Base-by-base conservation (phyloP, 2,797 vertebrate species). In the Sebastes flavidus region DNA sequence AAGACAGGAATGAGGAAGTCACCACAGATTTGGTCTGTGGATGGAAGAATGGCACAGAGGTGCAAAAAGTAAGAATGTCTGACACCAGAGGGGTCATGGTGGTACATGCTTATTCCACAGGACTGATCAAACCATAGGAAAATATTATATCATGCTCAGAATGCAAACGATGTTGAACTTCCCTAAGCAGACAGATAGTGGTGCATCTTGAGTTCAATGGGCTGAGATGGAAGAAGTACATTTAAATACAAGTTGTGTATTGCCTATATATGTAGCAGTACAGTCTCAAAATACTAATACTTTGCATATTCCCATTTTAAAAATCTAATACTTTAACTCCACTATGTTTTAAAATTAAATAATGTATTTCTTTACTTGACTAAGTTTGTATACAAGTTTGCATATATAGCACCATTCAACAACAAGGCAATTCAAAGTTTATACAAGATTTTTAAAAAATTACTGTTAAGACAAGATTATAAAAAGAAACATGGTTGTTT, bases 31-130 rank as follows among this genome's bases (percentile, higher is more conserved):
- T 60, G 61, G 75, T 81, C 88, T 8, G 36, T 75, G 75, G 77
- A 60, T 66, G 59, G 46, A 89, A 67, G 30, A 82, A 83, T 81
- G 81, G 83, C 86, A 88, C 75, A 89, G 77, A 88, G 76, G 85
- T 86, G 78, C 77, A 88, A 75, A 83, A 81, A 82, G 54, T 80
- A 84, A 86, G 62, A 83, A 84, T 66, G 30, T 55, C 32, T 68
- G 83, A 87, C 75, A 82, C 73, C 78, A 65, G 72, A 83, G 76
- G 80, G 67, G 85, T 82, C 77, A 74, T 42, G 81, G 69, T 87
- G 88, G 73, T 67, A 59, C 91, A 93, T 91, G 91, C 90, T 90
- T 70, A 72, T 79, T 85, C 11, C 54, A 92, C 87, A 77, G 82
- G 80, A 92, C 89, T 82, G 82, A 82, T 82, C 66, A 88, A 89